Evolutionary conservation across 2,888 invertebrate genomes (phyloP).

Genomic region (Malthinus seriepunctatus): DNA sequence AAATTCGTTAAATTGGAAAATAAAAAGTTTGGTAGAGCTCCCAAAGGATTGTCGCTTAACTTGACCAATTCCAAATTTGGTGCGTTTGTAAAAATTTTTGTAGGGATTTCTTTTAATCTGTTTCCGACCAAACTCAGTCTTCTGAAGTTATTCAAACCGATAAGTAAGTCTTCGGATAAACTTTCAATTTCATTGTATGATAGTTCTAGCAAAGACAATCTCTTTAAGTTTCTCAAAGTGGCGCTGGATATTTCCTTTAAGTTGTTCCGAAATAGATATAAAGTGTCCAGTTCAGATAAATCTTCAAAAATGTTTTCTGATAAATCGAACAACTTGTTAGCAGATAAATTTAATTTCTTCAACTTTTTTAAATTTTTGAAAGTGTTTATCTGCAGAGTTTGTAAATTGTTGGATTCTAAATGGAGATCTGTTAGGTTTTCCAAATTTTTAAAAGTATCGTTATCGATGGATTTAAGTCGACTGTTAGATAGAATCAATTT

Average conservation of each 20-base stretch:
- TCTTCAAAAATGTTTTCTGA: slow-evolving; percentile 34
- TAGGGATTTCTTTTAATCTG: slow-evolving; percentile 30
- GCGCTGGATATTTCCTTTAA: slow-evolving; percentile 35
- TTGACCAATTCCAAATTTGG: slow-evolving; percentile 67
- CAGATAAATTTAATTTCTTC: slow-evolving; percentile 36
- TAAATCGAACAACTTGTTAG: slow-evolving; percentile 37
- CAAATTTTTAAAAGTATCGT: not conserved
- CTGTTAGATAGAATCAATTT: not conserved
- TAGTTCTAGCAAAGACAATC: slow-evolving; percentile 44
- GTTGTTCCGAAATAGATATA: slow-evolving; percentile 41
- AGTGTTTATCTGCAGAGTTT: not conserved
- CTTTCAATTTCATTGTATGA: slow-evolving; percentile 44
- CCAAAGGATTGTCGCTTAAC: slow-evolving; percentile 62
- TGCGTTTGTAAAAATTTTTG: slow-evolving; percentile 65
- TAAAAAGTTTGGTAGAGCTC: slow-evolving; percentile 10
- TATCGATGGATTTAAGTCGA: not conserved
- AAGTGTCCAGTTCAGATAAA: slow-evolving; percentile 31
- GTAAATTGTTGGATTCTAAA: not conserved
- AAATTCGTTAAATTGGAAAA: slow-evolving; percentile 35
- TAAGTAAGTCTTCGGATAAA: slow-evolving; percentile 40
- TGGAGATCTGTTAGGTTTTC: not conserved
- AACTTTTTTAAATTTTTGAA: slow-evolving; percentile 30
- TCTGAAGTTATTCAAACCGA: slow-evolving; percentile 41
- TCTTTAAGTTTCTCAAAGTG: slow-evolving; percentile 37
- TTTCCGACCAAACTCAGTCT: slow-evolving; percentile 47